A percentile compares a stretch with the other conserved stretches of the same genome.
Evolutionary conservation across 2,888 invertebrate genomes (phyloP).

Genomic region (Stomorhina lunata): DNA sequence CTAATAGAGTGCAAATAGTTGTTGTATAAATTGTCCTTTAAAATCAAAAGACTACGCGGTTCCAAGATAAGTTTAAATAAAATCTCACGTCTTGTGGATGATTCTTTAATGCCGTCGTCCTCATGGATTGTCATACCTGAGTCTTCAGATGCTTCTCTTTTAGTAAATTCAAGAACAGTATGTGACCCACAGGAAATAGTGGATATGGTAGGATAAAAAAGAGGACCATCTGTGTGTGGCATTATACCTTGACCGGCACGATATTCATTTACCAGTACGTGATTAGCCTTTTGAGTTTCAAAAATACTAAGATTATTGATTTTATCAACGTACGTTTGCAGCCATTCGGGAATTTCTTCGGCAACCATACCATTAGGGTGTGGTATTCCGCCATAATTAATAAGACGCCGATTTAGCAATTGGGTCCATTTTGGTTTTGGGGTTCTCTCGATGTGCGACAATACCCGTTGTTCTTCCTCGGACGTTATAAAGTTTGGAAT

Average conservation of each 20-base stretch:
- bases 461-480: conserved; percentile 86
- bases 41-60: conserved; percentile 91
- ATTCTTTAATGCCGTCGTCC: conserved; percentile 31
- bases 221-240: conserved; percentile 97
- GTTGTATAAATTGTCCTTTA: conserved; percentile 90
- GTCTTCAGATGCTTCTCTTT: conserved; percentile 67
- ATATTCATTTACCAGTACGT: conserved; percentile 97
- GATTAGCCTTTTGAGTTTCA: conserved; percentile 89
- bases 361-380: conserved; percentile 96
- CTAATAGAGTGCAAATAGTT: conserved; percentile 93
- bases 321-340: conserved; percentile 86
- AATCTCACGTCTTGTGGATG: conserved; percentile 70
- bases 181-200: conserved; percentile 96
- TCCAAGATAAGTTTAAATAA: conserved; percentile 90
- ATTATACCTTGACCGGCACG: conserved; percentile 96
- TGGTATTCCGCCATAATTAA: conserved; percentile 98
- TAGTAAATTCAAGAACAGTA: conserved; percentile 90
- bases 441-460: conserved; percentile 87
- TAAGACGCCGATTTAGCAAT: conserved; percentile 92
- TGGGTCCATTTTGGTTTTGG: conserved; percentile 98
- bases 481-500: conserved; percentile 92
- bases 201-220: conserved; percentile 95
- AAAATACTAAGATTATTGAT: conserved; percentile 83
- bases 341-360: conserved; percentile 93
- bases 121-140: conserved; percentile 53